Evolutionary conservation across 2,888 invertebrate genomes (phyloP), one percentile per base, ranked within the genome.

Genomic region (Philhelius pedissequus): DNA sequence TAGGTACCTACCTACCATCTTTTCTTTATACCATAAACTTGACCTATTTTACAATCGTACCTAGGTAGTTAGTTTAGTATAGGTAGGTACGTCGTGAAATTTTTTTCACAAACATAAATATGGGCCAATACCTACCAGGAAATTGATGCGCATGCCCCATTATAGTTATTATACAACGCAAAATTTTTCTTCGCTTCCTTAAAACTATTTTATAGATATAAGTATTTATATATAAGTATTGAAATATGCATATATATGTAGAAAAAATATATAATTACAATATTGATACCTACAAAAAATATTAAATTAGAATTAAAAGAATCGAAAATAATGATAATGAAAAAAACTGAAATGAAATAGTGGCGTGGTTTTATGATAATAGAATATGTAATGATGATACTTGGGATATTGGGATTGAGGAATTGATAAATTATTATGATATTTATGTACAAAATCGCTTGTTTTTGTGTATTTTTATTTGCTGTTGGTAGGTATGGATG

Each of bases 131-230:
- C 80, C 84, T 71, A 73, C 80, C 84, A 76, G 80, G 84, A 80
- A 80, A 84, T 84, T 80, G 80, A 84, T 71, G 84, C 84, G 84
- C 84, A 84, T 84, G 84, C 75, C 80, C 80, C 73, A 76, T 80
- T 75, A 73, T 68, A 80, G 84, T 84, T 80, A 80, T 84, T 84
- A 84, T 84, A 80, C 84, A 84, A 84, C 84, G 56, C 71, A 7
- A 60, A 27, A 58, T 9, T 80, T 76, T 71, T 79, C 60, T 66
- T 74, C 79, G 66, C 52, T 80, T 75, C 80, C 79, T 80, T 66
- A 73, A n/a, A 54, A 58, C 13, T 13, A 58, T 40, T 48, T 43
- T 58, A 58, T 64, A n/a, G n/a, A n/a, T n/a, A n/a, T n/a, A n/a
- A n/a, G n/a, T n/a, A 66, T 54, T 25, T 25, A 5, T 25, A 25